phyloP scores from a whole-genome alignment of 2,797 vertebrate genomes.

The Tadarida brasiliensis region DNA sequence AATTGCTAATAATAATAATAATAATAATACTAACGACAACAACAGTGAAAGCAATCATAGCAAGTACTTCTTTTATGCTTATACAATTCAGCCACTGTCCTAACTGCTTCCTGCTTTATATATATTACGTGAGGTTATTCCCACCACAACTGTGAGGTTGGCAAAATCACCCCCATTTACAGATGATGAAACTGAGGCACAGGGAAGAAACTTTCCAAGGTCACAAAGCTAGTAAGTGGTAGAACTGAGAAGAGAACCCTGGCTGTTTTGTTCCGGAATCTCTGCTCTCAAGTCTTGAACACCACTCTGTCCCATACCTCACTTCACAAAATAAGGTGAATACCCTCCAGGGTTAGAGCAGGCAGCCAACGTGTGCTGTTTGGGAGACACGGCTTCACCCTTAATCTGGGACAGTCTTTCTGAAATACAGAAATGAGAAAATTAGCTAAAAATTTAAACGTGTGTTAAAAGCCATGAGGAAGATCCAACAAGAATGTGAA shows the following conservation, averaged over 20 bases:
- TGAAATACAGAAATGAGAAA: slow-evolving; percentile 18
- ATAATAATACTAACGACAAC: no score
- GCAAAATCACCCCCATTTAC: background rate
- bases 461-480: background rate
- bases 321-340: background rate
- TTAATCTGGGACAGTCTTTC: slow-evolving; percentile 2
- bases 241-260: background rate
- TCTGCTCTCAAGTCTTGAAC: background rate
- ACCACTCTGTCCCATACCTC: background rate
- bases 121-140: background rate
- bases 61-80: background rate
- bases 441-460: background rate
- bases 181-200: background rate
- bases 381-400: background rate
- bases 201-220: background rate
- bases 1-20: background rate
- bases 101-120: background rate
- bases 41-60: background rate
- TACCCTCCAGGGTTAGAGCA: background rate
- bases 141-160: background rate
- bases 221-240: background rate
- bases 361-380: background rate
- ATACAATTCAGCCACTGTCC: background rate
- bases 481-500: background rate
- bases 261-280: background rate